A percentile compares a stretch with the other conserved stretches of the same genome.
These are phyloP conservation scores for Tyto alba DNA, from an alignment of 2,113 vertebrate genomes.

Conservation along the genomic window DNA sequence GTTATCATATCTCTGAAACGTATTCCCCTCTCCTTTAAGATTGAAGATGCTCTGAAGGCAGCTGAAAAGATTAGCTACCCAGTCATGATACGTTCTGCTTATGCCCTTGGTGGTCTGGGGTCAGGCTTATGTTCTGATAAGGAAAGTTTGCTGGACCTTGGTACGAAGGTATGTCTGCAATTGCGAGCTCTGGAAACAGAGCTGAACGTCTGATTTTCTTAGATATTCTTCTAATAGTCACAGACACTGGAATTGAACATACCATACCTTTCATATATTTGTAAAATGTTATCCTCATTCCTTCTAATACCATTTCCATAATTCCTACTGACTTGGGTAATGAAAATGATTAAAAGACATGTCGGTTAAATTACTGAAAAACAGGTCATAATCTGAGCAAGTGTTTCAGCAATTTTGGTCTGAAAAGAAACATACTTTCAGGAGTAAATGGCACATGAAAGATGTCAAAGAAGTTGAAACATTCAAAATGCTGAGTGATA, in stretches of 20 bases:
- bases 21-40: slow-evolving; percentile 64
- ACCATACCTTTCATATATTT: neutral
- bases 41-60: slow-evolving; percentile 85
- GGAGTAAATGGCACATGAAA: neutral
- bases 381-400: neutral
- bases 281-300: neutral
- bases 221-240: neutral
- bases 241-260: neutral
- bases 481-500: neutral
- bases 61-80: slow-evolving; percentile 89
- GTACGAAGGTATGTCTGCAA: slow-evolving; percentile 76
- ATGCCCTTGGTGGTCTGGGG: slow-evolving; percentile 90
- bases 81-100: slow-evolving; percentile 93
- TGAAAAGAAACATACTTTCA: neutral
- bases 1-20: neutral
- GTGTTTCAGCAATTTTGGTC: neutral
- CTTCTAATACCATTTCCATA: neutral
- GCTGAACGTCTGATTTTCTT: neutral
- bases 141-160: slow-evolving; percentile 82
- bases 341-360: neutral
- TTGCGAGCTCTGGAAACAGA: neutral
- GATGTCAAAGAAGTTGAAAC: neutral
- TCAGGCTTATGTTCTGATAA: slow-evolving; percentile 86
- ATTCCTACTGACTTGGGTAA: neutral
- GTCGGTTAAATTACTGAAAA: neutral